Evolutionary conservation across 2,888 invertebrate species (phyloP).

Genomic region (Drosophila monieri): DNA sequence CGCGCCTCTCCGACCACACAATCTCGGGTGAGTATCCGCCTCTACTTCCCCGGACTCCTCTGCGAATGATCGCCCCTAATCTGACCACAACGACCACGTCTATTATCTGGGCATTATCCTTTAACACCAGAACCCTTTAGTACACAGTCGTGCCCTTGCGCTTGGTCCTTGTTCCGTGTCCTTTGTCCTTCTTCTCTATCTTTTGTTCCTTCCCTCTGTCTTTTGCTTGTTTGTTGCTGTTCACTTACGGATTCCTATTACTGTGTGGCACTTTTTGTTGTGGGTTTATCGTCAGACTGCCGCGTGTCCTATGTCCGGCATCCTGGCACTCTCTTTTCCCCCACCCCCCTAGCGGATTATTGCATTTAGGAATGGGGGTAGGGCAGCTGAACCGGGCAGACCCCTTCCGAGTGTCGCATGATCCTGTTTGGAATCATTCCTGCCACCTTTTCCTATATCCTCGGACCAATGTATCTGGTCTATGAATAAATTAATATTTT

Average conservation of each 20-base stretch:
- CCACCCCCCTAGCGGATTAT: background rate
- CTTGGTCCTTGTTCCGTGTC: conserved; percentile 5
- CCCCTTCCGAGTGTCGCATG: background rate
- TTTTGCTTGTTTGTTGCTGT: conserved; percentile 31
- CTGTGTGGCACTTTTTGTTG: conserved; percentile 24
- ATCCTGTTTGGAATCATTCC: background rate
- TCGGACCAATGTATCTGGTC: too few relatives aligned
- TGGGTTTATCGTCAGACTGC: conserved; percentile 27
- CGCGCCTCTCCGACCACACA: conserved; percentile 86
- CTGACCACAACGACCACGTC: conserved; percentile 25
- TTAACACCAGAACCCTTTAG: conserved; percentile 44
- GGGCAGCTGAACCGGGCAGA: background rate
- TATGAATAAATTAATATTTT: too few relatives aligned
- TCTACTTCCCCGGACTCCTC: too few relatives aligned
- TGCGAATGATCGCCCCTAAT: conserved; percentile 7
- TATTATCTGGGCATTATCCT: conserved; percentile 30
- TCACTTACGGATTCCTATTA: conserved; percentile 33
- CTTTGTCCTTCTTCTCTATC: conserved; percentile 17
- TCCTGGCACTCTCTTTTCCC: background rate
- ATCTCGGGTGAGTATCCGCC: conserved; percentile 85
- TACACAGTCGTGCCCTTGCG: conserved; percentile 2
- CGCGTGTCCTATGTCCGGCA: conserved; percentile 7
- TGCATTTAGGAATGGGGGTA: background rate
- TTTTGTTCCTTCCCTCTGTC: conserved; percentile 15
- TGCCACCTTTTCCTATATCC: too few relatives aligned